phyloP scores from a whole-genome alignment of 2,797 vertebrate genomes.

The Coendou prehensilis region DNA sequence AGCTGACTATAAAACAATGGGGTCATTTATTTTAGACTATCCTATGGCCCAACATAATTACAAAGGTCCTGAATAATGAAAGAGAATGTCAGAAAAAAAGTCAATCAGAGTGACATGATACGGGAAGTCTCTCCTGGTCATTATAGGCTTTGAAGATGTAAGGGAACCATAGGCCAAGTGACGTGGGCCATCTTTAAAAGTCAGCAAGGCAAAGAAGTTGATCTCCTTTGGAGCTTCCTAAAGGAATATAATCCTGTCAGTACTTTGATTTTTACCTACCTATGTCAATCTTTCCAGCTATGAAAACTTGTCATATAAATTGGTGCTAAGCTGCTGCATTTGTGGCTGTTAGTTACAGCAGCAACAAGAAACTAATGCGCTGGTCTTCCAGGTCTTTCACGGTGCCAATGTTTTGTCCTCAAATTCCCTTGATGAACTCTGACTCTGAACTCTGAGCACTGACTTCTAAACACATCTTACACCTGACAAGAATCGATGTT shows the following conservation, averaged over 20 bases:
- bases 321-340: not conserved
- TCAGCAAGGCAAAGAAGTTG: not conserved
- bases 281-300: not conserved
- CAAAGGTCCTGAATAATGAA: not conserved
- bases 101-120: not conserved
- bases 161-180: not conserved
- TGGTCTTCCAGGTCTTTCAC: not conserved
- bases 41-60: not conserved
- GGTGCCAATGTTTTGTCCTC: not conserved
- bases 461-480: not conserved
- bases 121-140: not conserved
- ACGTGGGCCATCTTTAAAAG: not conserved
- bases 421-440: not conserved
- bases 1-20: not conserved
- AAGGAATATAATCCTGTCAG: not conserved
- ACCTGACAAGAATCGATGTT: not conserved
- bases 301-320: not conserved
- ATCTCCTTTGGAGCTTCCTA: not conserved
- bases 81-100: not conserved
- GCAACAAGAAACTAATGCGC: not conserved
- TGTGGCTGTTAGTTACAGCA: not conserved
- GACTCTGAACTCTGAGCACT: not conserved
- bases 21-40: not conserved
- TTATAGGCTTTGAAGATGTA: not conserved
- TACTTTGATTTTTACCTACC: not conserved